phyloP scores from a whole-genome alignment of 2,797 vertebrate genomes.

The Tokudaia muenninki region DNA sequence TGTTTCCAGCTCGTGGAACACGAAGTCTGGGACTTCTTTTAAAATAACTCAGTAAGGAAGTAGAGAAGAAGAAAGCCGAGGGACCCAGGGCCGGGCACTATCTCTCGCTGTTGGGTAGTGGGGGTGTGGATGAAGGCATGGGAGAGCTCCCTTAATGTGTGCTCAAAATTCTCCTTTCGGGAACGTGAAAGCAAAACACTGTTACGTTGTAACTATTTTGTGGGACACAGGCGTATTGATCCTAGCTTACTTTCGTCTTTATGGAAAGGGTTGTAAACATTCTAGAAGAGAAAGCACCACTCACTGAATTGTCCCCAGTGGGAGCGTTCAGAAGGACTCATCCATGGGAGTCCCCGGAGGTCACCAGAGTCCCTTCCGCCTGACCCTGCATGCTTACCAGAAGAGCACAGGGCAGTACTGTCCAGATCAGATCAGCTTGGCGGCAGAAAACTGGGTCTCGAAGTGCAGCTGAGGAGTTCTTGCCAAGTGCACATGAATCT shows the following conservation, averaged over 20 bases:
- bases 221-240: not conserved
- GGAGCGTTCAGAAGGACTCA: not conserved
- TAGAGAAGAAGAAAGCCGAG: not conserved
- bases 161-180: not conserved
- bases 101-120: not conserved
- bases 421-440: not conserved
- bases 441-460: not conserved
- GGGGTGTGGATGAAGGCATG: not conserved
- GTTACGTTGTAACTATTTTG: not conserved
- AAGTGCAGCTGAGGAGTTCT: not conserved
- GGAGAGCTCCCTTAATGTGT: not conserved
- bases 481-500: not conserved
- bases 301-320: too few species aligned
- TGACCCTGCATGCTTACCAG: not conserved
- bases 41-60: not conserved
- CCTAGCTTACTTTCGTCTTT: not conserved
- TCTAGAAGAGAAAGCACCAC: not conserved
- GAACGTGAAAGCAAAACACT: not conserved
- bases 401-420: not conserved
- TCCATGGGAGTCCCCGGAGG: not conserved
- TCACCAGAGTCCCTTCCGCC: not conserved
- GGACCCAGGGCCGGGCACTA: fast-evolving
- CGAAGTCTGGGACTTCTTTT: not conserved
- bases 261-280: not conserved
- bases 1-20: not conserved